These are phyloP conservation scores for Tachina lurida DNA, from an alignment of 2,888 invertebrate species.

Conservation along the genomic window DNA sequence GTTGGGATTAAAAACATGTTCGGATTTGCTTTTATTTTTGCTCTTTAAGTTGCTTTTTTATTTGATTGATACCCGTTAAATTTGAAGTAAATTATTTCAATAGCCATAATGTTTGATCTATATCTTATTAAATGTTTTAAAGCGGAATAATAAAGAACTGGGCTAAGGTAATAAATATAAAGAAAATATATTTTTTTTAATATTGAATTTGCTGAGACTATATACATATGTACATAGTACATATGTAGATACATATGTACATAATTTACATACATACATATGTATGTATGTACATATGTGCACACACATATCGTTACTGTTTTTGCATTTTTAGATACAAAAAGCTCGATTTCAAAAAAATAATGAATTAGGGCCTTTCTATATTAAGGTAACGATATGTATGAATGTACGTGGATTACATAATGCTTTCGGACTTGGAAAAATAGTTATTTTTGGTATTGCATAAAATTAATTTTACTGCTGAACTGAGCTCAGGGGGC, in stretches of 20 bases:
- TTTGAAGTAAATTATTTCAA: slow-evolving; percentile 23
- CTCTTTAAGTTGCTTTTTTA: neutral
- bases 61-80: slow-evolving; percentile 58
- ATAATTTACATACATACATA: neutral
- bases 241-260: neutral
- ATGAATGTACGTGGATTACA: too few species aligned
- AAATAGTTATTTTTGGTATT: too few species aligned
- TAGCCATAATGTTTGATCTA: slow-evolving; percentile 13
- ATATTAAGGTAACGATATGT: too few species aligned
- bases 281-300: neutral
- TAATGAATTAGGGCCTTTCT: too few species aligned
- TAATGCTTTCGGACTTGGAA: too few species aligned
- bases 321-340: too few species aligned
- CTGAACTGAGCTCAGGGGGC: too few species aligned
- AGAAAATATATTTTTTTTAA: neutral
- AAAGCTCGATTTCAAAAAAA: too few species aligned
- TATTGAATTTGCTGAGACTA: neutral
- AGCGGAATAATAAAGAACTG: slow-evolving; percentile 5
- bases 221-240: neutral
- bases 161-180: slow-evolving; percentile 38
- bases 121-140: slow-evolving; percentile 26
- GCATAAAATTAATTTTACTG: too few species aligned
- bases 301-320: too few species aligned
- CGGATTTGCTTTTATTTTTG: neutral
- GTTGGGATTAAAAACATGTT: slow-evolving; percentile 36